Conservation (phyloP, 2,888 invertebrate genomes). For the Mesoligia furuncula region DNA sequence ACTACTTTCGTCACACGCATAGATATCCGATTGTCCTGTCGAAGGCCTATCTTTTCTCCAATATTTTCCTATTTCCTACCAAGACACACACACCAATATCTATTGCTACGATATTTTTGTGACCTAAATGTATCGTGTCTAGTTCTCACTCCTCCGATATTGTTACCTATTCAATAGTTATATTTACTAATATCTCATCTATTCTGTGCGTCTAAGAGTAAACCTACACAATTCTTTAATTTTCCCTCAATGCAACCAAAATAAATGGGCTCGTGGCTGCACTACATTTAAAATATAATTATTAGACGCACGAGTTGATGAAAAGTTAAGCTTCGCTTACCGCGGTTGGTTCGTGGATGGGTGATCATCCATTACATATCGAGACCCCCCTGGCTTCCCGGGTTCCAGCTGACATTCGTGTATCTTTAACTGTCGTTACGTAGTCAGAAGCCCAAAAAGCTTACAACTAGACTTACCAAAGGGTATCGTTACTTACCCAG, state of each 20-base stretch:
- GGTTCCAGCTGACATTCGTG: too few species aligned
- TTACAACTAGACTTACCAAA: not conserved
- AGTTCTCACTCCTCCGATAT: not conserved
- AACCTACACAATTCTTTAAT: not conserved
- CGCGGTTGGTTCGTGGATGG: too few species aligned
- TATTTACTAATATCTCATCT: not conserved
- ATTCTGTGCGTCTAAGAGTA: not conserved
- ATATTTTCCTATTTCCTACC: not conserved
- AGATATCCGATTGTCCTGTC: not conserved
- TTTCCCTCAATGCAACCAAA: not conserved
- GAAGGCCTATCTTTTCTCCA: not conserved
- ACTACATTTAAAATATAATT: too few species aligned
- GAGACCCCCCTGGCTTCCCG: too few species aligned
- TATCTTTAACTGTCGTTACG: too few species aligned
- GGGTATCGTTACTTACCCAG: not conserved
- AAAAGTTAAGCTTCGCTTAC: too few species aligned
- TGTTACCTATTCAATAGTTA: not conserved
- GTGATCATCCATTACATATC: too few species aligned
- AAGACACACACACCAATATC: not conserved
- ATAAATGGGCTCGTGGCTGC: too few species aligned
- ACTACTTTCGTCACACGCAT: not conserved
- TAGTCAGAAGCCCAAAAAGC: not conserved
- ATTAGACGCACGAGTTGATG: too few species aligned
- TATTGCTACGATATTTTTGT: not conserved
- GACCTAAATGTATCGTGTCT: slow-evolving; percentile 2